These are phyloP conservation scores for Tympanuchus pallidicinctus DNA, from an alignment of 2,113 vertebrate genomes.

Conservation along the genomic window DNA sequence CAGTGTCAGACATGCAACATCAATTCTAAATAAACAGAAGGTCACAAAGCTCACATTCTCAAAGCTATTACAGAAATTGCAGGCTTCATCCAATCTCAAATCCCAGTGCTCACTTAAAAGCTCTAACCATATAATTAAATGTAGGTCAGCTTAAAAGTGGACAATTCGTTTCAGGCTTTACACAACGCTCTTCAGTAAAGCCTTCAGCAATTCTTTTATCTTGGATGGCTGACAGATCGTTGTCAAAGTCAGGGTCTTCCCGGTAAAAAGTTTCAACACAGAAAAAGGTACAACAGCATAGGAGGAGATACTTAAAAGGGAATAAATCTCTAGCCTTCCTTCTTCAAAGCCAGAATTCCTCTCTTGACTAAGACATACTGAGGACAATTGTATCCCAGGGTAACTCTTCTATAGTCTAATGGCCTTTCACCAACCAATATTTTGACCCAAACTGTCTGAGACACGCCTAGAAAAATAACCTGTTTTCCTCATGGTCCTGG, in stretches of 20 bases:
- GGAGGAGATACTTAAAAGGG: constrained; percentile 51
- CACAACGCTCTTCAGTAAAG: not conserved
- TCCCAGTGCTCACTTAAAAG: constrained; percentile 38
- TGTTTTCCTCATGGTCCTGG: not conserved
- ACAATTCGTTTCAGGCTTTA: not conserved
- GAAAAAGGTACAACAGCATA: constrained; percentile 36
- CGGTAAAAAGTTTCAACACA: not conserved
- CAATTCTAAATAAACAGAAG: constrained; percentile 65
- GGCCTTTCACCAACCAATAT: not conserved
- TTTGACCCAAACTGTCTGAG: constrained; percentile 40
- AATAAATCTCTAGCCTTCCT: constrained; percentile 16
- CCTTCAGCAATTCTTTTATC: constrained; percentile 39
- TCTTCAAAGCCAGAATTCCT: constrained; percentile 40
- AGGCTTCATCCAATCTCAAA: constrained; percentile 57
- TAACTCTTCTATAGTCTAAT: constrained; percentile 16
- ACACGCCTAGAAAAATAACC: constrained; percentile 35
- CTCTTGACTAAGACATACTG: not conserved
- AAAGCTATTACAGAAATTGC: constrained; percentile 55
- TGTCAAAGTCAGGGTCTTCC: constrained; percentile 40
- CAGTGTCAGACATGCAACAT: constrained; percentile 43
- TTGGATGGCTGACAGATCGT: constrained; percentile 2
- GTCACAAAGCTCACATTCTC: constrained; percentile 52
- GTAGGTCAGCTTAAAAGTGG: constrained; percentile 42
- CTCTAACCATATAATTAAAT: constrained; percentile 64
- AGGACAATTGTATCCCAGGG: constrained; percentile 38